Evolutionary conservation across 2,888 invertebrate genomes (phyloP).

Genomic region (Tryphoninae sp.): DNA sequence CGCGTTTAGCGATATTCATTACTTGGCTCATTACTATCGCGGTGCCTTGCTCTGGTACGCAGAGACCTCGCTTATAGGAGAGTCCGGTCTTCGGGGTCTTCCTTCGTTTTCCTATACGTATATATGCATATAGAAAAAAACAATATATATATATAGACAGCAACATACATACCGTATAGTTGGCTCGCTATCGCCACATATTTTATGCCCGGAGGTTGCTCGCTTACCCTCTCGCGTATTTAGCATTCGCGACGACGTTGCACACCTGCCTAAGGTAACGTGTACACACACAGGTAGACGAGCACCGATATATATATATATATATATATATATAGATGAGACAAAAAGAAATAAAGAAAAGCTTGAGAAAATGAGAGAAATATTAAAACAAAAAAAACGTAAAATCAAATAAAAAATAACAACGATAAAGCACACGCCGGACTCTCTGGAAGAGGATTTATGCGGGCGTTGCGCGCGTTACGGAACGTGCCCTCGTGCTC

Average conservation of each 20-base stretch:
- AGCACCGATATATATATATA: not conserved
- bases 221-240: slow-evolving; percentile 64
- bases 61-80: slow-evolving; percentile 47
- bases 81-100: slow-evolving; percentile 46
- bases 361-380: slow-evolving; percentile 47
- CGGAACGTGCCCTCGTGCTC: slow-evolving; percentile 69
- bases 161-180: slow-evolving; percentile 1
- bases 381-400: not conserved
- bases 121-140: slow-evolving; percentile 1
- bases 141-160: not conserved
- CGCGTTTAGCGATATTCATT: slow-evolving; percentile 74
- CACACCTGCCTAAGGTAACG: slow-evolving; percentile 42
- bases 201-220: slow-evolving; percentile 64
- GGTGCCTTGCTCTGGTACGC: slow-evolving; percentile 19
- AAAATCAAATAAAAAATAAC: slow-evolving; percentile 17
- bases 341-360: slow-evolving; percentile 14
- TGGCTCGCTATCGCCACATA: slow-evolving; percentile 66
- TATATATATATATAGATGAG: not conserved
- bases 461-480: slow-evolving; percentile 70
- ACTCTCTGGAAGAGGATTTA: slow-evolving; percentile 67
- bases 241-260: slow-evolving; percentile 68
- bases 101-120: slow-evolving; percentile 12
- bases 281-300: not conserved
- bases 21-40: slow-evolving; percentile 71
- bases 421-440: slow-evolving; percentile 58